phyloP scores from a whole-genome alignment of 2,888 invertebrate genomes.

The Shargacucullia verbasci region DNA sequence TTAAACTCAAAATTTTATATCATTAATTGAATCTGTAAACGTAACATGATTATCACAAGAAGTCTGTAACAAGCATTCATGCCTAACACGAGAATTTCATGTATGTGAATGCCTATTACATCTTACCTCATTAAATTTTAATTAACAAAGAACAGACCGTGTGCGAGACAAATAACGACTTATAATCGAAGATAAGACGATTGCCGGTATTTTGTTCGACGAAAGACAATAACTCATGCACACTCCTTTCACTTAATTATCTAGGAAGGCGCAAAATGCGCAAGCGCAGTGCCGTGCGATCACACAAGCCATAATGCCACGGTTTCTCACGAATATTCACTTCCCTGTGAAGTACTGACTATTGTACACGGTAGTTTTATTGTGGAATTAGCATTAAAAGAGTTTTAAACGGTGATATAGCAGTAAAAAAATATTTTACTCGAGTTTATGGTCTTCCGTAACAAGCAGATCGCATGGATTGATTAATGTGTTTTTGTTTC shows the following conservation, averaged over 20 bases:
- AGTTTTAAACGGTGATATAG: slow-evolving; percentile 32
- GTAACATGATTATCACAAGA: too few relatives aligned
- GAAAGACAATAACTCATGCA: slow-evolving; percentile 41
- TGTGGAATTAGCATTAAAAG: slow-evolving; percentile 27
- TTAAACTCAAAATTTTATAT: too few relatives aligned
- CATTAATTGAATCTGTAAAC: too few relatives aligned
- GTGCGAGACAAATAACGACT: slow-evolving; percentile 8
- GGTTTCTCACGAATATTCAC: slow-evolving; percentile 51
- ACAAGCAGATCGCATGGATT: slow-evolving; percentile 19
- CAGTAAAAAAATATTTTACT: slow-evolving; percentile 24
- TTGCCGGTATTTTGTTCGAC: slow-evolving; percentile 43
- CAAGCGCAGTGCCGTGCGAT: slow-evolving; percentile 20
- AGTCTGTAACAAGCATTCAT: slow-evolving; percentile 4
- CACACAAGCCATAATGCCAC: slow-evolving; percentile 40
- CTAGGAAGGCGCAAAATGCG: slow-evolving; percentile 32
- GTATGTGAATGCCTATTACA: slow-evolving; percentile 6
- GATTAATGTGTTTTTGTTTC: slow-evolving; percentile 21
- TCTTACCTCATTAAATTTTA: slow-evolving; percentile 14
- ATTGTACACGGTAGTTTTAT: slow-evolving; percentile 41
- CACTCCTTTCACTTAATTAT: slow-evolving; percentile 54
- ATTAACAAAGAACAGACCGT: slow-evolving; percentile 24
- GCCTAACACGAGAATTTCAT: slow-evolving; percentile 12
- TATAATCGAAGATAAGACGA: slow-evolving; percentile 42
- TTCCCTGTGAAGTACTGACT: slow-evolving; percentile 51
- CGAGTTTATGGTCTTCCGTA: slow-evolving; percentile 13